phyloP scores from a whole-genome alignment of 23 tunicate species.

The Oikopleura vanhoeffeni region DNA sequence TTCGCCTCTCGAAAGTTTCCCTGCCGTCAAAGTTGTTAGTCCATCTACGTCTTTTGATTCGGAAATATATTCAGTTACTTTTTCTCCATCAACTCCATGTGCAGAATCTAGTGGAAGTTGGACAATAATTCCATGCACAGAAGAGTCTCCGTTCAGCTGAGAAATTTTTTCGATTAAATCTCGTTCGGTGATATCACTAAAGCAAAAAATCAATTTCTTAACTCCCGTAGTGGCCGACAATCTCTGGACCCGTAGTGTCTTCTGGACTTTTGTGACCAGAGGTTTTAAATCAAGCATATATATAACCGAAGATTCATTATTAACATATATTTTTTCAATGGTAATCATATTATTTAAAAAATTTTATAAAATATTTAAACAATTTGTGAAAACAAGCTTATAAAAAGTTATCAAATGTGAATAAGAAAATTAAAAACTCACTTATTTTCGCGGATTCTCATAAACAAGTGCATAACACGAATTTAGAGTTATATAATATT shows the following conservation, averaged over 20 bases:
- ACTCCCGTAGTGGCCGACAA: too few relatives aligned
- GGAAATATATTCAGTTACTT: conserved; percentile 31
- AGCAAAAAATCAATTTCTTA: background rate
- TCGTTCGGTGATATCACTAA: background rate
- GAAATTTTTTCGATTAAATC: background rate
- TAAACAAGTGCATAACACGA: too few relatives aligned
- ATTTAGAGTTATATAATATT: too few relatives aligned
- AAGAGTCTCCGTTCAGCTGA: conserved; percentile 14
- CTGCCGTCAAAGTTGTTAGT: conserved; percentile 46
- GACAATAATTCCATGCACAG: conserved; percentile 74
- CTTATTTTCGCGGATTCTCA: too few relatives aligned
- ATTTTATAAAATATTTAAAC: background rate
- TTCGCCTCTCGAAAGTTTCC: conserved; percentile 43
- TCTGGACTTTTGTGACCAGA: too few relatives aligned
- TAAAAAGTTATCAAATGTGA: too few relatives aligned
- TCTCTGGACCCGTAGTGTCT: too few relatives aligned
- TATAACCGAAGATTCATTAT: background rate
- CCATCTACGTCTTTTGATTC: conserved; percentile 95
- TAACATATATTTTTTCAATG: background rate
- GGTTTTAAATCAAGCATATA: background rate
- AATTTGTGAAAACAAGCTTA: too few relatives aligned
- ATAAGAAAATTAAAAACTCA: too few relatives aligned
- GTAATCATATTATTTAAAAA: background rate
- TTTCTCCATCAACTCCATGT: conserved; percentile 30
- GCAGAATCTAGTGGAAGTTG: conserved; percentile 79